These are phyloP conservation scores for Upupa epops DNA, from an alignment of 2,113 vertebrate genomes.

Conservation along the genomic window DNA sequence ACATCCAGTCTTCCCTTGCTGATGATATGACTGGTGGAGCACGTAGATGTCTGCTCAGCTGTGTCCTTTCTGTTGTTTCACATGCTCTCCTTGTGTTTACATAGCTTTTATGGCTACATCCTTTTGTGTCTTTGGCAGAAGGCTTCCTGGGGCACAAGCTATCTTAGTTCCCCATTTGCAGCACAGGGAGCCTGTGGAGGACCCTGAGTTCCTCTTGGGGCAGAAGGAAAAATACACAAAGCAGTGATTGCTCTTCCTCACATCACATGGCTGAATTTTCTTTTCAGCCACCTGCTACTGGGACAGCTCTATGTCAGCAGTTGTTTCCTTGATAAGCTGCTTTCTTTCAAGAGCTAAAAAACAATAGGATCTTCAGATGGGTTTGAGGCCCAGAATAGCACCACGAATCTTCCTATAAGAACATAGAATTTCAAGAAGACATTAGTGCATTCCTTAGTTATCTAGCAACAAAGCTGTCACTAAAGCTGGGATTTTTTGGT, in stretches of 20 bases:
- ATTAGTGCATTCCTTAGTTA: neutral
- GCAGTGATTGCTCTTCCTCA: neutral
- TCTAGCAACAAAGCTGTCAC: constrained; percentile 39
- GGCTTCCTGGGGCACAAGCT: constrained; percentile 11
- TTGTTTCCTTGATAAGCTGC: constrained; percentile 43
- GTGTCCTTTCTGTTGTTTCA: constrained; percentile 1
- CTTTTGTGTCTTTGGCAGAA: neutral
- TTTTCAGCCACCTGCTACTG: constrained; percentile 21
- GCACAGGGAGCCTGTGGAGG: neutral
- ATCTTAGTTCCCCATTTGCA: constrained; percentile 40
- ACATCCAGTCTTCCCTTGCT: neutral
- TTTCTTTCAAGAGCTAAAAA: constrained; percentile 25
- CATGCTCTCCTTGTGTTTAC: constrained; percentile 16
- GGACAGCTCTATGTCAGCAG: neutral
- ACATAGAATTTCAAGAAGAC: constrained; percentile 17
- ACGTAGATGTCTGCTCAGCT: neutral
- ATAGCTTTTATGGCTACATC: constrained; percentile 48
- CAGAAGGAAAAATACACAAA: constrained; percentile 55
- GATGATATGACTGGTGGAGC: neutral
- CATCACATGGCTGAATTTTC: neutral
- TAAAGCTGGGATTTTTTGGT: constrained; percentile 52
- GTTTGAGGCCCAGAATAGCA: constrained; percentile 11
- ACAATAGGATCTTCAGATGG: constrained; percentile 33
- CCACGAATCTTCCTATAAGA: constrained; percentile 16
- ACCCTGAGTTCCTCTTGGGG: constrained; percentile 14